These are phyloP conservation scores for Pimephales promelas DNA, from an alignment of 2,113 vertebrate genomes.

Conservation along the genomic window DNA sequence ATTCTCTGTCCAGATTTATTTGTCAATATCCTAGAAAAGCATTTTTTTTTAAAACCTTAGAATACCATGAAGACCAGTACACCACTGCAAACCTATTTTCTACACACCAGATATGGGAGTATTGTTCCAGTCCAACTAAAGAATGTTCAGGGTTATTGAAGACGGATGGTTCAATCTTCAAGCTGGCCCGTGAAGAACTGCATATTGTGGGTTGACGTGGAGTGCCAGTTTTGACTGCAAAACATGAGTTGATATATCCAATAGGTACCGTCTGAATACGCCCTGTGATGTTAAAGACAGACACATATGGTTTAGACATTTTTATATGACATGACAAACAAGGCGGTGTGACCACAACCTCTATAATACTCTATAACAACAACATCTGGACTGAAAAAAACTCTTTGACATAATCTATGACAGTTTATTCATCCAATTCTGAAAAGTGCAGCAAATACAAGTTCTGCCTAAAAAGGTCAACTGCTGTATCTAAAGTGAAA, in stretches of 20 bases:
- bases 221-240: constrained; percentile 83
- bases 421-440: too few relatives aligned
- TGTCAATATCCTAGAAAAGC: too few relatives aligned
- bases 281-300: constrained; percentile 66
- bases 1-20: not conserved
- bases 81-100: not conserved
- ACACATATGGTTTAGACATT: too few relatives aligned
- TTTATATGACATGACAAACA: not conserved
- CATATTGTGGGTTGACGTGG: constrained; percentile 86
- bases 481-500: not conserved
- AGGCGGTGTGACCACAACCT: not conserved
- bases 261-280: constrained; percentile 82
- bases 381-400: not conserved
- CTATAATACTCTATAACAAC: not conserved
- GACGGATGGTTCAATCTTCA: constrained; percentile 78
- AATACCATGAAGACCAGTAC: not conserved
- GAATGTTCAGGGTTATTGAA: constrained; percentile 89
- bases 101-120: constrained; percentile 86
- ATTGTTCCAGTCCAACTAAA: constrained; percentile 82
- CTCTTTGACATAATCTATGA: too few relatives aligned
- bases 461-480: not conserved
- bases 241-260: constrained; percentile 86
- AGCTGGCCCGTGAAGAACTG: constrained; percentile 77
- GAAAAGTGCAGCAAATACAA: not conserved
- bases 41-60: too few relatives aligned